These are phyloP conservation scores for Hippocampus barbouri DNA, from an alignment of 2,113 vertebrate species.

Conservation along the genomic window DNA sequence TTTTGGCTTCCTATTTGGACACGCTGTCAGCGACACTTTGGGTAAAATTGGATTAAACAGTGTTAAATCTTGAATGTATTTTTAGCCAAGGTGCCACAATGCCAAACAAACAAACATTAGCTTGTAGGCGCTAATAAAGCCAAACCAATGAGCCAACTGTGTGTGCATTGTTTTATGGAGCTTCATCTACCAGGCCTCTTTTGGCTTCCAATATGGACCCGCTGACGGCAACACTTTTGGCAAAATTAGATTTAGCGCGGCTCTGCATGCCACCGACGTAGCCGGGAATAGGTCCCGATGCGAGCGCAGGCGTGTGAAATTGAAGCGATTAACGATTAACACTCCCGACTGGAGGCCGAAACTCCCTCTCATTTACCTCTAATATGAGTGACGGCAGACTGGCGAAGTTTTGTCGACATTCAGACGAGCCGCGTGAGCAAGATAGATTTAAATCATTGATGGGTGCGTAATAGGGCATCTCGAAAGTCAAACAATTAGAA, in stretches of 20 bases:
- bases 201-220: conserved; percentile 23
- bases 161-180: background rate
- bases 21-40: conserved; percentile 15
- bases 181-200: conserved; percentile 13
- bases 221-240: conserved; percentile 7
- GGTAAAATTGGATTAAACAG: conserved; percentile 4
- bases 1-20: conserved; percentile 22
- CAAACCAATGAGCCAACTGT: background rate
- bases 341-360: background rate
- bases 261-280: conserved; percentile 12
- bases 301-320: conserved; percentile 44
- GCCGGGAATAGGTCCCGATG: conserved; percentile 18
- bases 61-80: background rate
- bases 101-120: background rate
- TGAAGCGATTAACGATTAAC: conserved; percentile 46
- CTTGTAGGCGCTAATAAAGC: background rate
- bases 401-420: background rate
- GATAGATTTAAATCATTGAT: background rate
- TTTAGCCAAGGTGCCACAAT: too few relatives aligned
- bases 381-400: background rate
- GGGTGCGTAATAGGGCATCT: background rate
- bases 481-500: background rate
- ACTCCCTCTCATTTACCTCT: background rate
- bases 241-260: conserved; percentile 12
- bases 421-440: background rate